phyloP scores from a whole-genome alignment of 2,113 vertebrate genomes.

The Piprites chloris region DNA sequence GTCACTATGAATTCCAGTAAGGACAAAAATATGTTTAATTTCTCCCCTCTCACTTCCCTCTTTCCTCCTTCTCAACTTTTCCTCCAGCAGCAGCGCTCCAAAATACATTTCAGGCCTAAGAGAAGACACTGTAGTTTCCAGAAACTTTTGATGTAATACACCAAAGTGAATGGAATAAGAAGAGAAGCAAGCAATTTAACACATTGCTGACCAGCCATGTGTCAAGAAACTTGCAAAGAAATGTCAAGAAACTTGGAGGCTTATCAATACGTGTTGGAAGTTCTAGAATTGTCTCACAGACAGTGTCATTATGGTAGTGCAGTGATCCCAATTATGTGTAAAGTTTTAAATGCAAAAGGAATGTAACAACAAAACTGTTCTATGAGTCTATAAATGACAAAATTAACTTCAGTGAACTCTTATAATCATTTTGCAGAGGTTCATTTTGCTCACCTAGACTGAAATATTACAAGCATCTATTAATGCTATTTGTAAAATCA shows the following conservation, averaged over 20 bases:
- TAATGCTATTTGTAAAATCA: not conserved
- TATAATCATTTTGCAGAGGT: not conserved
- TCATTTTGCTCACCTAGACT: not conserved
- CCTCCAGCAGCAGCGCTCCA: not conserved
- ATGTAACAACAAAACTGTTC: not conserved
- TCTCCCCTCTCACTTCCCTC: not conserved
- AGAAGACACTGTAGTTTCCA: not conserved
- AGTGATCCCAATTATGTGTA: not conserved
- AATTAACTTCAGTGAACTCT: not conserved
- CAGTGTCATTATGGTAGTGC: not conserved
- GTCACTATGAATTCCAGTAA: not conserved
- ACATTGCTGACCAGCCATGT: not conserved
- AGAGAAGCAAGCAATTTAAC: not conserved
- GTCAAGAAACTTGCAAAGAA: no score
- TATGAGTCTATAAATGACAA: not conserved
- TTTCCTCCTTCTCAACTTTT: not conserved
- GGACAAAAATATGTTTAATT: not conserved
- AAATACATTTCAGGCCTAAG: not conserved
- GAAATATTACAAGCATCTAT: not conserved
- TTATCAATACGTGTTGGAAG: not conserved
- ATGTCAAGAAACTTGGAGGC: not conserved
- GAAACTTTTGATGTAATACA: not conserved
- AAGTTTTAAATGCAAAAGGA: not conserved
- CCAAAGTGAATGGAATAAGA: not conserved
- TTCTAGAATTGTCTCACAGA: not conserved